Evolutionary conservation across 2,113 vertebrate genomes (phyloP).

Genomic region (Hippocampus comes): DNA sequence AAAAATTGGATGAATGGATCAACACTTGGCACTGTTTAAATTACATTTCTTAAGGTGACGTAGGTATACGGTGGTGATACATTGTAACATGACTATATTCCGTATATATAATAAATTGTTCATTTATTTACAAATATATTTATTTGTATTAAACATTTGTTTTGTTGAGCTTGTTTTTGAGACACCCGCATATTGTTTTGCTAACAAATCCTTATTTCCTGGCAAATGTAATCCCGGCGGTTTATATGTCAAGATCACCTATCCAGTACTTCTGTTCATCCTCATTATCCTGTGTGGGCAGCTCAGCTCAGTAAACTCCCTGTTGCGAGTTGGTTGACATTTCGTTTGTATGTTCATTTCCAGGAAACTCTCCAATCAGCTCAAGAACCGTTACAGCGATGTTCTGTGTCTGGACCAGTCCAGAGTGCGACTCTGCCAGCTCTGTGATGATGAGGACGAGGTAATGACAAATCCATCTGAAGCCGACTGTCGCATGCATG

Average conservation of each 20-base stretch:
- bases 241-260: too few species aligned
- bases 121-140: too few species aligned
- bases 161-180: background rate
- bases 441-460: slow-evolving; percentile 73
- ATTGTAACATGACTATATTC: background rate
- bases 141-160: background rate
- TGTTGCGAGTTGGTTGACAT: background rate
- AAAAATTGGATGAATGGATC: background rate
- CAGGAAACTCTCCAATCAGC: slow-evolving; percentile 76
- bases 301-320: background rate
- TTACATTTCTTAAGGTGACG: background rate
- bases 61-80: too few species aligned
- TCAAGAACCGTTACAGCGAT: slow-evolving; percentile 80
- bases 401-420: slow-evolving; percentile 79
- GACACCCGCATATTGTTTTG: background rate
- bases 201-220: background rate
- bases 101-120: too few species aligned
- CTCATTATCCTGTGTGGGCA: background rate
- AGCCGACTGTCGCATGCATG: background rate
- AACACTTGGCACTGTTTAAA: background rate
- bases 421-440: slow-evolving; percentile 69
- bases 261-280: background rate
- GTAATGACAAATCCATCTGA: slow-evolving; percentile 35
- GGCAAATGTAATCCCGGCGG: too few species aligned
- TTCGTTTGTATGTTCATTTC: slow-evolving; percentile 4